phyloP scores from a whole-genome alignment of 2,888 invertebrate species.

The Toxonevra muliebris region DNA sequence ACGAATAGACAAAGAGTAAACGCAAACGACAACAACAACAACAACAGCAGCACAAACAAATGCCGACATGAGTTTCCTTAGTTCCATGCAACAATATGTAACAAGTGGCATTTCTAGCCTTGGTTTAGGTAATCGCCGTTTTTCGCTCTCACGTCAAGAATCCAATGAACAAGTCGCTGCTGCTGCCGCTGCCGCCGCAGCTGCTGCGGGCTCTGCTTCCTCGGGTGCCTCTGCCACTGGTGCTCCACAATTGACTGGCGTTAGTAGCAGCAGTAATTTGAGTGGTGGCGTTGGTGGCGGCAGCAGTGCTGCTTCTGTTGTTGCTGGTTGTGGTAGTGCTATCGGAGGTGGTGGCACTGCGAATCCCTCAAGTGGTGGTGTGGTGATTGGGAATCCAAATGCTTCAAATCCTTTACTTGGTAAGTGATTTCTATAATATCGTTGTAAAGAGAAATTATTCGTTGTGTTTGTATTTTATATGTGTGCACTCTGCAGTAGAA shows the following conservation, averaged over 20 bases:
- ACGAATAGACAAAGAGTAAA: slow-evolving; percentile 21
- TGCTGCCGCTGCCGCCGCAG: slow-evolving; percentile 32
- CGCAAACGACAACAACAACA: slow-evolving; percentile 21
- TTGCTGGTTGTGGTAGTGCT: slow-evolving; percentile 16
- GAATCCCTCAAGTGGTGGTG: slow-evolving; percentile 48
- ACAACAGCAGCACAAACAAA: slow-evolving; percentile 39
- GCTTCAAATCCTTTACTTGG: slow-evolving; percentile 58
- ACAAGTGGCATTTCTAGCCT: slow-evolving; percentile 86
- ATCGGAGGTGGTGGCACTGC: slow-evolving; percentile 19
- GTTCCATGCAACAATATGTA: slow-evolving; percentile 85
- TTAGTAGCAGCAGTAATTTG: slow-evolving; percentile 11
- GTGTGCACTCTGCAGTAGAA: too few relatives aligned
- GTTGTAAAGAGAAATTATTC: slow-evolving; percentile 1
- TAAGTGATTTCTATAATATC: slow-evolving; percentile 42
- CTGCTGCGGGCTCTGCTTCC: slow-evolving; percentile 40
- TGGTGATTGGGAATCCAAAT: slow-evolving; percentile 59
- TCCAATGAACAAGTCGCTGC: slow-evolving; percentile 66
- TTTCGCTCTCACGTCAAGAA: slow-evolving; percentile 75
- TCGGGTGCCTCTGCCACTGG: slow-evolving; percentile 24
- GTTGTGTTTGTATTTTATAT: not conserved
- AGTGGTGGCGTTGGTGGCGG: slow-evolving; percentile 33
- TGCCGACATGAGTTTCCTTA: slow-evolving; percentile 82
- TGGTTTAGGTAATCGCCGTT: slow-evolving; percentile 79
- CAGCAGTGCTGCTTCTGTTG: not conserved
- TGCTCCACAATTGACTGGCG: slow-evolving; percentile 22